Conservation (phyloP, 2,888 invertebrate genomes). For the Yponomeuta cagnagella region DNA sequence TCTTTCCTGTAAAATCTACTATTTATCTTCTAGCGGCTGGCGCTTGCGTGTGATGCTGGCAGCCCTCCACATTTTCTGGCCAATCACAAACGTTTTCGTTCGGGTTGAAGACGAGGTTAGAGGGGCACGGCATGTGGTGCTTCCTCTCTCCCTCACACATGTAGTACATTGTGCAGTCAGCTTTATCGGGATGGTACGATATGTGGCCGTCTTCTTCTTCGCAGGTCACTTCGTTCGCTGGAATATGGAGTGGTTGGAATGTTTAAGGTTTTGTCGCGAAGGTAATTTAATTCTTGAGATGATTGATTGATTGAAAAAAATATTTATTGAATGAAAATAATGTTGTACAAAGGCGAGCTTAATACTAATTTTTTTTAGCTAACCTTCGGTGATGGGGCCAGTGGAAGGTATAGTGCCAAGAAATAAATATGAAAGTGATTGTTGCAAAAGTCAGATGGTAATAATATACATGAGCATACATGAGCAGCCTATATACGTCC, state of each 20-base stretch:
- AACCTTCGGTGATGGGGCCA: no score
- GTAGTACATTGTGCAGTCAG: constrained; percentile 95
- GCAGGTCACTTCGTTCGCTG: constrained; percentile 91
- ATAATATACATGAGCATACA: no score
- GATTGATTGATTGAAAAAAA: no score
- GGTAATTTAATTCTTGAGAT: no score
- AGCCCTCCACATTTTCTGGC: constrained; percentile 96
- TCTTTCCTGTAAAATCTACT: constrained; percentile 19
- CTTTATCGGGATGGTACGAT: constrained; percentile 92
- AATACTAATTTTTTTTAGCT: no score
- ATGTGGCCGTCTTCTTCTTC: constrained; percentile 97
- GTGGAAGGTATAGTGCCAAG: no score
- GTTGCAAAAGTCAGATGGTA: no score
- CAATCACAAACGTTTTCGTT: constrained; percentile 97
- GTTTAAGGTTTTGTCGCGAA: background rate
- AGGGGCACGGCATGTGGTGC: constrained; percentile 97
- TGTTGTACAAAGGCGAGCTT: no score
- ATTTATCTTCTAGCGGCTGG: constrained; percentile 61
- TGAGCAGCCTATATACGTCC: no score
- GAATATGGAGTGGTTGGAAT: constrained; percentile 24
- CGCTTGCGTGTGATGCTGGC: constrained; percentile 73
- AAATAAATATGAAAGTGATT: no score
- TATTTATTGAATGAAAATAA: no score
- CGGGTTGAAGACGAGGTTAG: constrained; percentile 93
- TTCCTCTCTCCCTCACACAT: constrained; percentile 97